Conservation (phyloP, 2,797 vertebrate genomes). For the Anisognathus igniventris region DNA sequence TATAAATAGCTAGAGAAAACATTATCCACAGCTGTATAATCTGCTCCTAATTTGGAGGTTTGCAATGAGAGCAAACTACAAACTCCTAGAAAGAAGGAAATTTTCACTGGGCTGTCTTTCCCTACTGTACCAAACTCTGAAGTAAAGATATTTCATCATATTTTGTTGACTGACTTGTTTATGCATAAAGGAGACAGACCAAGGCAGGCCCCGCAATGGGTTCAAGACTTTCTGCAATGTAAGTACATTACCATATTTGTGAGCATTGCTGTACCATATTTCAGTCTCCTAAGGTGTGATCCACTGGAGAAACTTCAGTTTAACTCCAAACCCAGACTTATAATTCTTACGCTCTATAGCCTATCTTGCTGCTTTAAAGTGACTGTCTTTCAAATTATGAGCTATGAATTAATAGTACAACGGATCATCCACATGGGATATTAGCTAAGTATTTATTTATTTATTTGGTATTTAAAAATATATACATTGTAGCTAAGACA, state of each 20-base stretch:
- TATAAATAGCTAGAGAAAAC: background rate
- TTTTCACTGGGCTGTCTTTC: background rate
- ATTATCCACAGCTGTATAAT: background rate
- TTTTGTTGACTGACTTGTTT: background rate
- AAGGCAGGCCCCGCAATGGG: background rate
- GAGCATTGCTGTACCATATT: background rate
- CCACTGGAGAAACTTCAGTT: background rate
- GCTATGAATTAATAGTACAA: background rate
- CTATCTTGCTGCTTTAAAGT: background rate
- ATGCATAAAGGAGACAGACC: background rate
- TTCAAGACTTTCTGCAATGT: background rate
- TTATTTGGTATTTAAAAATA: background rate
- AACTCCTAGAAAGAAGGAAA: background rate
- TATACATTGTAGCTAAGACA: background rate
- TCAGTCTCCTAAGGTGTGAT: background rate
- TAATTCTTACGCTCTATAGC: background rate
- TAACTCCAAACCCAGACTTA: background rate
- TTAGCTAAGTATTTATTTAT: background rate
- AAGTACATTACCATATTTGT: background rate
- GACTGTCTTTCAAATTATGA: background rate
- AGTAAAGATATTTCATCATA: background rate
- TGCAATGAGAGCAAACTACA: background rate
- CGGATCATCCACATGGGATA: background rate
- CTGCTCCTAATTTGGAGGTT: background rate
- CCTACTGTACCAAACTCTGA: background rate